Evolutionary conservation across 2,797 vertebrate species (phyloP).

Genomic region (Notolepis coatsorum): DNA sequence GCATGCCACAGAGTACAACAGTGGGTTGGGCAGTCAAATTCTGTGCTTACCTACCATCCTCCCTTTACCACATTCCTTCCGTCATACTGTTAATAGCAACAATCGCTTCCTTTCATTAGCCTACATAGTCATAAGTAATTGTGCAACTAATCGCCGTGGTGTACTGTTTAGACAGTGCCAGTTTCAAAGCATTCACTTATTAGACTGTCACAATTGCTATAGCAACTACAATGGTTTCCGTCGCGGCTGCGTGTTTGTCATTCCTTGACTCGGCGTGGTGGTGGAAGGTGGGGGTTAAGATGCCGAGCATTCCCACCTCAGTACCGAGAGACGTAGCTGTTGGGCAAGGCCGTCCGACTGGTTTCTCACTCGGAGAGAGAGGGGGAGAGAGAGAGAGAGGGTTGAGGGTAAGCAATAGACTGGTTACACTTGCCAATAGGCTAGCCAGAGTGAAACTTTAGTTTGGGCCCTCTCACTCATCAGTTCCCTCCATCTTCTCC

Average conservation of each 20-base stretch:
- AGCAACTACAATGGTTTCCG: background rate
- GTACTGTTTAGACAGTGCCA: background rate
- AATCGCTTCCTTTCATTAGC: background rate
- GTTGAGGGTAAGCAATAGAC: conserved; percentile 43
- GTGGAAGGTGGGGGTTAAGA: conserved; percentile 49
- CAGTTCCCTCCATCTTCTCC: background rate
- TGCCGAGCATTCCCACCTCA: conserved; percentile 70
- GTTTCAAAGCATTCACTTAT: background rate
- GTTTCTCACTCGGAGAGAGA: conserved; percentile 50
- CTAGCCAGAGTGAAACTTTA: conserved; percentile 56
- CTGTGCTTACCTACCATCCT: background rate
- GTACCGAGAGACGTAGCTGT: conserved; percentile 43
- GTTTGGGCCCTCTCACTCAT: conserved; percentile 2
- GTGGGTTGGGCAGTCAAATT: conserved; percentile 33
- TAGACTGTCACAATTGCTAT: background rate
- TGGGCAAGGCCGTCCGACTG: conserved; percentile 63
- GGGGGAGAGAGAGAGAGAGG: conserved; percentile 20
- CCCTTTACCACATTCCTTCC: conserved; percentile 3
- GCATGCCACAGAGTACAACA: conserved; percentile 16
- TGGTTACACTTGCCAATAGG: conserved; percentile 34
- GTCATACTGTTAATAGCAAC: background rate
- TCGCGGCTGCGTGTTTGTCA: conserved; percentile 53
- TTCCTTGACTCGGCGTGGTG: conserved; percentile 66
- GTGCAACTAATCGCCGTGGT: background rate
- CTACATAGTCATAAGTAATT: background rate